A percentile compares a stretch with the other conserved stretches of the same genome.
These are phyloP conservation scores for Metridium senile DNA, from an alignment of 92 coral and sea anemone species.

Conservation along the genomic window DNA sequence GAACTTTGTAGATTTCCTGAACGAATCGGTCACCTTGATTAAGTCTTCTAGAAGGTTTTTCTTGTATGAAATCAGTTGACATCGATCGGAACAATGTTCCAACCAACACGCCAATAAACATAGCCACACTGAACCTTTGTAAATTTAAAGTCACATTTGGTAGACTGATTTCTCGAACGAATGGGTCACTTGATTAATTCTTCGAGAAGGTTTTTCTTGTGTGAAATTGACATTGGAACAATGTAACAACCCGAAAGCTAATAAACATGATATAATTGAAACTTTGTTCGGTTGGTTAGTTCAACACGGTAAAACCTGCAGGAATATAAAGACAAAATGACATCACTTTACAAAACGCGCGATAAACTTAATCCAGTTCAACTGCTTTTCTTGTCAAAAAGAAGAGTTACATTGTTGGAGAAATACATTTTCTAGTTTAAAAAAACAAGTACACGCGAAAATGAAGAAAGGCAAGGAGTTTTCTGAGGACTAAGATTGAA, in stretches of 20 bases:
- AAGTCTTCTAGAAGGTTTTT: no score
- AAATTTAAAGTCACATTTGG: neutral
- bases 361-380: neutral
- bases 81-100: neutral
- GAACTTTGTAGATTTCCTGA: no score
- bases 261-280: constrained; percentile 5
- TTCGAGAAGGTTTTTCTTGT: neutral
- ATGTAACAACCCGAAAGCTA: constrained; percentile 29
- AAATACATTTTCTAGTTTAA: no score
- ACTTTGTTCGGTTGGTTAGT: constrained; percentile 27
- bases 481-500: no score
- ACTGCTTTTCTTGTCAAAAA: no score
- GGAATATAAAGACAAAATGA: neutral
- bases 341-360: neutral
- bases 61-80: neutral
- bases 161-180: neutral
- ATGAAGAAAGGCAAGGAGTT: no score
- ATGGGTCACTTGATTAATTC: neutral
- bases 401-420: no score
- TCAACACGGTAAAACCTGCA: constrained; percentile 23
- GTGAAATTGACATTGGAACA: constrained; percentile 27
- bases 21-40: no score
- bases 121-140: no score
- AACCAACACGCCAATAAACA: no score
- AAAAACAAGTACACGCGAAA: no score